Percentiles rank a stretch among this genome's conserved stretches.
These are phyloP conservation scores for Alcis repandata DNA, from an alignment of 2,888 invertebrate genomes.

Conservation along the genomic window DNA sequence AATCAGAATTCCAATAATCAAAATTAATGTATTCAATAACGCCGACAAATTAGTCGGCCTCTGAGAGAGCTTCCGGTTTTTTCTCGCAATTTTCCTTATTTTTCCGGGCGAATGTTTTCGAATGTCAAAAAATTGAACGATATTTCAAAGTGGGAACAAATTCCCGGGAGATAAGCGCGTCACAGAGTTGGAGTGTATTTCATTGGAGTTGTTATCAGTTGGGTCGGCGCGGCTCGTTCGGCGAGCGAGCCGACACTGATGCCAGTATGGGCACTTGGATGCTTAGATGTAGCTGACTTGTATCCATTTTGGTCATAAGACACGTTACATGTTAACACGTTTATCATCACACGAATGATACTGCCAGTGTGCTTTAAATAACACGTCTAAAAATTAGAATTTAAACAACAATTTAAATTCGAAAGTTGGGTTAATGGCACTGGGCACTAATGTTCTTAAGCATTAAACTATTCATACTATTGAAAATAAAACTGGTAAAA, in stretches of 20 bases:
- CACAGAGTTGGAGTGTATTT: conserved; percentile 71
- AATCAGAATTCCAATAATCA: conserved; percentile 50
- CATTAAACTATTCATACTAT: no score
- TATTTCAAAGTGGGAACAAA: conserved; percentile 76
- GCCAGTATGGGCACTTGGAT: conserved; percentile 19
- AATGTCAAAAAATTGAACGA: conserved; percentile 72
- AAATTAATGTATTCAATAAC: conserved; percentile 52
- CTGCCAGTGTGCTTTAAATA: no score
- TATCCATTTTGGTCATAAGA: not conserved
- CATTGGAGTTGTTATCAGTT: conserved; percentile 81
- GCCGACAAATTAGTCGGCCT: conserved; percentile 48
- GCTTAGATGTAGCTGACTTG: not conserved
- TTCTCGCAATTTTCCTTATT: conserved; percentile 52
- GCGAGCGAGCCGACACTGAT: conserved; percentile 3
- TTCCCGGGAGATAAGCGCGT: conserved; percentile 69
- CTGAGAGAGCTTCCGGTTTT: conserved; percentile 41
- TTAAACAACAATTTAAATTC: no score
- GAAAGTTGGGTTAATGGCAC: no score
- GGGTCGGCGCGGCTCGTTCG: conserved; percentile 37
- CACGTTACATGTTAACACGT: no score
- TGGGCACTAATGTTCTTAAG: no score
- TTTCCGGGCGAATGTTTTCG: conserved; percentile 62
- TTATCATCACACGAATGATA: no score
- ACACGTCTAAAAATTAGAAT: no score
- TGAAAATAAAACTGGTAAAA: no score